Percentiles rank a stretch among this genome's conserved stretches.
Evolutionary conservation across 2,888 invertebrate species (phyloP).

Genomic region (Epistrophe eligans): DNA sequence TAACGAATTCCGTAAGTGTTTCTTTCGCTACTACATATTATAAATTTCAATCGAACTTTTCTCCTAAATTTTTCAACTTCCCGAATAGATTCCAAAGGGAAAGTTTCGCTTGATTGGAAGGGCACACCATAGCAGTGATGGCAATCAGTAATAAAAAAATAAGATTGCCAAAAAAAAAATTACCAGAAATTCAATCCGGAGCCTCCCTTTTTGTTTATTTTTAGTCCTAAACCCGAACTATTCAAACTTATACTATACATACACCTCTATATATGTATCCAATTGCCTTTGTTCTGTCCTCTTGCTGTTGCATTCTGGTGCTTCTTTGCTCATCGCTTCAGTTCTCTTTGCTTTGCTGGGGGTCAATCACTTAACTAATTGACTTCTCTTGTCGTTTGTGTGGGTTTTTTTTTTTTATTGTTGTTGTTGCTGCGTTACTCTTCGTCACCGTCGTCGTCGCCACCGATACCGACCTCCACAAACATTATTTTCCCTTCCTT

Average conservation of each 20-base stretch:
- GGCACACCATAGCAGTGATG: background rate
- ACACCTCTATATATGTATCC: background rate
- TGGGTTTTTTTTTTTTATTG: conserved; percentile 11
- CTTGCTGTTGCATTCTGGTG: conserved; percentile 18
- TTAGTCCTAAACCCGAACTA: background rate
- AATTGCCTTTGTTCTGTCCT: conserved; percentile 36
- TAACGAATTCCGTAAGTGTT: conserved; percentile 17
- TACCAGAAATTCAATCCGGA: conserved; percentile 3
- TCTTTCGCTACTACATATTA: background rate
- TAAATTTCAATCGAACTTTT: background rate
- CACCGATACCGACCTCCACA: background rate
- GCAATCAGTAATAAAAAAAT: conserved; percentile 35
- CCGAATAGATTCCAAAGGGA: conserved; percentile 3
- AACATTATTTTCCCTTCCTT: conserved; percentile 18
- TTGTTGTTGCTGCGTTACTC: conserved; percentile 14
- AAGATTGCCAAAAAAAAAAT: too few relatives aligned
- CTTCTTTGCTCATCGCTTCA: conserved; percentile 32
- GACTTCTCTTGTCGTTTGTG: conserved; percentile 70
- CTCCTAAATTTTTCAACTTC: conserved; percentile 5
- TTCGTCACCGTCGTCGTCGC: background rate
- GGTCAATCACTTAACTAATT: conserved; percentile 76
- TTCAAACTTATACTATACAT: background rate
- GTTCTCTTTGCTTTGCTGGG: conserved; percentile 48
- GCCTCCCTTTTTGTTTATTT: background rate
- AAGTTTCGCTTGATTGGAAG: conserved; percentile 48